phyloP scores from a whole-genome alignment of 2,888 invertebrate genomes.

The Ceramica pisi region DNA sequence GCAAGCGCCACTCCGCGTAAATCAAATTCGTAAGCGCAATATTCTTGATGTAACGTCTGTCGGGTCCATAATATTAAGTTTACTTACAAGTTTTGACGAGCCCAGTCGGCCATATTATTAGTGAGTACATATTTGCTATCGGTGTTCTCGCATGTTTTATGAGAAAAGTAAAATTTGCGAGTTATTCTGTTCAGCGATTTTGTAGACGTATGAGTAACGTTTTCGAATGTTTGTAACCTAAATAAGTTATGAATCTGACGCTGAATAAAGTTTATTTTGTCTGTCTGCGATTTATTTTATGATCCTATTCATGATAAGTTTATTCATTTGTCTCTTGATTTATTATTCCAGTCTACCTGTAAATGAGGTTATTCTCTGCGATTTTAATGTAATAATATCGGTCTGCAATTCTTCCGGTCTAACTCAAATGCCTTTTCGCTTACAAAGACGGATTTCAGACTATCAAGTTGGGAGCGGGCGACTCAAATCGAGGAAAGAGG shows the following conservation, averaged over 20 bases:
- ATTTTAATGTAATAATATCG: slow-evolving; percentile 2
- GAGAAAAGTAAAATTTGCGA: slow-evolving; percentile 68
- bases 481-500: too few species aligned
- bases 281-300: slow-evolving; percentile 42
- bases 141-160: slow-evolving; percentile 59
- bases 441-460: neutral
- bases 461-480: neutral
- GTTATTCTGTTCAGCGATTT: slow-evolving; percentile 49
- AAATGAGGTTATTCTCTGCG: slow-evolving; percentile 32
- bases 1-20: slow-evolving; percentile 69
- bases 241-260: slow-evolving; percentile 49
- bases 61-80: slow-evolving; percentile 48
- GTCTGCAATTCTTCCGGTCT: slow-evolving; percentile 3
- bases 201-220: slow-evolving; percentile 14
- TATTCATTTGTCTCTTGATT: slow-evolving; percentile 41
- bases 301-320: slow-evolving; percentile 37
- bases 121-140: slow-evolving; percentile 56
- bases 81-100: slow-evolving; percentile 65
- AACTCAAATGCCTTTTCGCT: neutral
- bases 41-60: slow-evolving; percentile 65
- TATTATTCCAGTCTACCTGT: slow-evolving; percentile 23
- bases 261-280: slow-evolving; percentile 47
- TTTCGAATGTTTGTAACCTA: slow-evolving; percentile 38
- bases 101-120: slow-evolving; percentile 61
- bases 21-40: slow-evolving; percentile 68